Base-by-base conservation (phyloP, 2,113 vertebrate genomes). In the Spheniscus mendiculus region DNA sequence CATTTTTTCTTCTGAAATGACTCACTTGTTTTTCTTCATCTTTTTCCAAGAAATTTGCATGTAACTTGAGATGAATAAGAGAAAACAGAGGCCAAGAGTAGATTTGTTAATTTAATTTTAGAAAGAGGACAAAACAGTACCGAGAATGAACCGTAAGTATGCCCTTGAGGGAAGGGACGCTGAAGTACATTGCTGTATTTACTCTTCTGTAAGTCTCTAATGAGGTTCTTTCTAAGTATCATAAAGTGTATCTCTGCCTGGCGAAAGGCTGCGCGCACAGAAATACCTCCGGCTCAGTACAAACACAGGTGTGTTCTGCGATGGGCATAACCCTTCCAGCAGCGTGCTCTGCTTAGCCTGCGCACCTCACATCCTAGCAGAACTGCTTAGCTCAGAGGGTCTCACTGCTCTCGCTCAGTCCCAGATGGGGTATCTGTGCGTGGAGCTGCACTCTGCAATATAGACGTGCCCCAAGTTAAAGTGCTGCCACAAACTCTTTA, bases 1-100 rank as follows among this genome's bases (percentile, higher is more conserved):
- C 1, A 25, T 44, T 86, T 96, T 78, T 93, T 36, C 29, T 62
- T 66, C 72, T 86, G 85, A 81, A 94, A 94, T 95, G 90, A 94
- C 90, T 96, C 94, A 93, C 87, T 87, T 96, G 69, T 81, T 96
- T 95, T 89, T 92, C 91, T 89, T 74, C 65, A 73, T 66, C 58
- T 29, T 94, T 89, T 93, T 73, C 95, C 73, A 87, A 82, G 52
- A 87, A 95, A 95, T 78, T 56, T 84, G 73, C 32, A 15, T 76
- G 62, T 56, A 86, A 73, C 81, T 87, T 72, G 89, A 95, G 77
- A 90, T 91, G 92, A 93, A 50, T 78, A 95, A 93, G 71, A 93
- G 89, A 91, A 90, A 93, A 44, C 65, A 44, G 84, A 85, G 80
- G 50, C 69, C 77, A 47, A 47, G 89, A 82, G 69, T 36, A 90